phyloP scores from a whole-genome alignment of 2,113 vertebrate species.

The Echinops telfairi region DNA sequence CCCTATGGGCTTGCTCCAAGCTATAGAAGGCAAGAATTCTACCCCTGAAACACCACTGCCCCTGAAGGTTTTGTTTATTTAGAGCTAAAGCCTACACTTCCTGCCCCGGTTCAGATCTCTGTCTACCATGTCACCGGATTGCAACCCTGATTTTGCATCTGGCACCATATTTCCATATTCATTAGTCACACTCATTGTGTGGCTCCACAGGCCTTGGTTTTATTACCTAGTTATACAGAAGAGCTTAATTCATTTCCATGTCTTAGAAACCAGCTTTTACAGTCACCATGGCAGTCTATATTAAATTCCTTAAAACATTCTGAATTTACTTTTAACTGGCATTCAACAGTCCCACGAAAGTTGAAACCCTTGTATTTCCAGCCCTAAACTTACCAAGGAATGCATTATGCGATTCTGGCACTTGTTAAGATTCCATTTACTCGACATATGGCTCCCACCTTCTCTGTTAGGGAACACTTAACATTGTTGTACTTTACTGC shows the following conservation, averaged over 20 bases:
- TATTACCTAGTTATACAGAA: conserved; percentile 75
- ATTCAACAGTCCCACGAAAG: conserved; percentile 23
- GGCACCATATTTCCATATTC: conserved; percentile 5
- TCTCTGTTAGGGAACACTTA: background rate
- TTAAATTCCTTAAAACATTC: conserved; percentile 75
- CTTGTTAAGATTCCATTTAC: conserved; percentile 7
- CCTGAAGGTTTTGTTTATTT: background rate
- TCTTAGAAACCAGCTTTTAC: conserved; percentile 80
- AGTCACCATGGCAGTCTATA: conserved; percentile 80
- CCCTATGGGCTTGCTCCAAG: too few species aligned
- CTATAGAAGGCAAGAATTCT: background rate
- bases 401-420: background rate
- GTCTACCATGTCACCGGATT: background rate
- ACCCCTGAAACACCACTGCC: background rate
- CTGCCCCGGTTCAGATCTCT: background rate
- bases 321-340: conserved; percentile 82
- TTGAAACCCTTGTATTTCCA: conserved; percentile 75
- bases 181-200: conserved; percentile 1
- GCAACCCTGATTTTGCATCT: conserved; percentile 12
- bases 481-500: background rate
- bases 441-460: accelerated
- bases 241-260: conserved; percentile 80
- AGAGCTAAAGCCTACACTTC: background rate
- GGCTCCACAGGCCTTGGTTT: conserved; percentile 62
- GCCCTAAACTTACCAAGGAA: conserved; percentile 53